These are phyloP conservation scores for Fragum fragum DNA, from an alignment of 2,888 invertebrate species.

Conservation along the genomic window DNA sequence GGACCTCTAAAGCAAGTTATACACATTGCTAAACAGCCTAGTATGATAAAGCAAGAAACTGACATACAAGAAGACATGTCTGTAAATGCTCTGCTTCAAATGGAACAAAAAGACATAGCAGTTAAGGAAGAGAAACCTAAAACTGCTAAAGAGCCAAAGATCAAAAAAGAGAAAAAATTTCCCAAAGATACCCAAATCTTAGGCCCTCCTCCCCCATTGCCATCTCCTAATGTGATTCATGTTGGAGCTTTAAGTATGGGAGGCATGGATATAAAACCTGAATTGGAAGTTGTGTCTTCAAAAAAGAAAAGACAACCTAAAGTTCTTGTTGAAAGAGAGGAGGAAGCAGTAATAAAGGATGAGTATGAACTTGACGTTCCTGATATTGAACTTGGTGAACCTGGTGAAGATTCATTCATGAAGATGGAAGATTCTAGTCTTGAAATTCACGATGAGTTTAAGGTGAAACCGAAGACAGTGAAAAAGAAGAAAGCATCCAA, in stretches of 20 bases:
- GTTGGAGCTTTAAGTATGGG: slow-evolving; percentile 50
- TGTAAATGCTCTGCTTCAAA: background rate
- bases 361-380: slow-evolving; percentile 61
- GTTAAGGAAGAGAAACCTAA: background rate
- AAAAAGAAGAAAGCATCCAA: slow-evolving; percentile 48
- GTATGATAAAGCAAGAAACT: slow-evolving; percentile 38
- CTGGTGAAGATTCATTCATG: slow-evolving; percentile 62
- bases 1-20: slow-evolving; percentile 45
- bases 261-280: slow-evolving; percentile 38
- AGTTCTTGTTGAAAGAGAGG: slow-evolving; percentile 33
- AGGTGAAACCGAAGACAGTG: slow-evolving; percentile 47
- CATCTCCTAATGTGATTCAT: slow-evolving; percentile 60
- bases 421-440: slow-evolving; percentile 63
- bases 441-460: slow-evolving; percentile 69
- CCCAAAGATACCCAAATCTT: slow-evolving; percentile 34
- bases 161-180: slow-evolving; percentile 57
- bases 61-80: background rate
- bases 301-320: slow-evolving; percentile 40
- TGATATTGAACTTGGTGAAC: slow-evolving; percentile 58
- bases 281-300: slow-evolving; percentile 82
- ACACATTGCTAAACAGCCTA: slow-evolving; percentile 34
- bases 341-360: slow-evolving; percentile 54
- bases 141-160: slow-evolving; percentile 36
- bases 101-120: background rate
- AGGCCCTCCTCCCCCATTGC: slow-evolving; percentile 34